A percentile compares a stretch with the other conserved stretches of the same genome.
Conservation (phyloP, 1,140 invertebrate species). For the Meteorus sp. region DNA sequence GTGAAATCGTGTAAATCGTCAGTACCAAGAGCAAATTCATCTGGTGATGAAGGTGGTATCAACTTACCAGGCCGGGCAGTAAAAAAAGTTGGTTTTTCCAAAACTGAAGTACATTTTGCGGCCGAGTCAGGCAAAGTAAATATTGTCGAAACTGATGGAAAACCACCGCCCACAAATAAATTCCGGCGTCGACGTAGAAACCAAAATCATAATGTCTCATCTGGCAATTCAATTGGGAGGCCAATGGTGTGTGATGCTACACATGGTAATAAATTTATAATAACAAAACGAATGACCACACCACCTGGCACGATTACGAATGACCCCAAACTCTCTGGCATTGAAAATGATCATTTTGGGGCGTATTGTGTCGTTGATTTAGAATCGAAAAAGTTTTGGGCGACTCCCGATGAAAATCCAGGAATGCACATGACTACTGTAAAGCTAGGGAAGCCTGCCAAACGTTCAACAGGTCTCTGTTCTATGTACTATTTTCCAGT, state of each 20-base stretch:
- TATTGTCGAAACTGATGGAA: constrained; percentile 84
- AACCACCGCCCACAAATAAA: constrained; percentile 78
- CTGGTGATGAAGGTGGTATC: background rate
- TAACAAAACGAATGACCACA: background rate
- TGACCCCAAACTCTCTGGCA: background rate
- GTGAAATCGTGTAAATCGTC: background rate
- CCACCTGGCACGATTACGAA: background rate
- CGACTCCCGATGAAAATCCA: constrained; percentile 6
- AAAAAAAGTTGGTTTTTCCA: constrained; percentile 82
- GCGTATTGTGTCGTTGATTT: constrained; percentile 13
- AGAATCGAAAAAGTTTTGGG: constrained; percentile 7
- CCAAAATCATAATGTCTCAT: constrained; percentile 30
- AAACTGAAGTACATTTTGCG: constrained; percentile 83
- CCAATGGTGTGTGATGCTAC: background rate
- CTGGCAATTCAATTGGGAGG: background rate
- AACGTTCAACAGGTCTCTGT: no score
- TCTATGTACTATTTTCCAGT: no score
- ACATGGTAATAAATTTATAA: background rate
- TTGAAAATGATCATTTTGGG: background rate
- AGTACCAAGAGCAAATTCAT: background rate
- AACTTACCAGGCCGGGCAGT: constrained; percentile 15
- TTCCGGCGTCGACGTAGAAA: constrained; percentile 68
- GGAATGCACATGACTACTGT: constrained; percentile 25
- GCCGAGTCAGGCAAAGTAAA: constrained; percentile 81
- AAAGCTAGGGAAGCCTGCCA: constrained; percentile 4